Base-by-base conservation (phyloP, 2,113 vertebrate species). In the Struthidea cinerea region DNA sequence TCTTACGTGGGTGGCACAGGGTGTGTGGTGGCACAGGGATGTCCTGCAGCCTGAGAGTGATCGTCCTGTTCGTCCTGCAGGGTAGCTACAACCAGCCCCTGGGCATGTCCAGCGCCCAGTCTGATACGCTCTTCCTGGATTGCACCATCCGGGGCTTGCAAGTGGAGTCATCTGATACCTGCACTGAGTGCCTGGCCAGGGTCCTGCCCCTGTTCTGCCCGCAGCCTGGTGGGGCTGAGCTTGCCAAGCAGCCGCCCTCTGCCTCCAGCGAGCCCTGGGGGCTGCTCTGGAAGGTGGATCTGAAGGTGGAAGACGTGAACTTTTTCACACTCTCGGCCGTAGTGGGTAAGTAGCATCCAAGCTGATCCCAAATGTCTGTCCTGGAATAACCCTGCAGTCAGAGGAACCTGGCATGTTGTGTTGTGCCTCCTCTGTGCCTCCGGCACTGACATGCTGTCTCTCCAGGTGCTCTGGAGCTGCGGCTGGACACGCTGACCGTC, bases 91-190 rank as follows among this genome's bases (percentile, higher is more conserved):
- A 99, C 96, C 98, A 98, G 90, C 98, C 98, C 33, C 96, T 98
- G 84, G 91, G 96, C 59, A 97, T 97, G 55, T 98, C 97, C 20
- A 98, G 97, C 0, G 86, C 96, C 88, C 98, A 98, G 37, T 93
- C 98, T 0, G 98, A 98, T 52, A 98, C 98, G 0, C 95, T 99
- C 19, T 98, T 97, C 79, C 85, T 99, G 92, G 98, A 99, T 74
- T 99, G 98, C 95, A 98, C 97, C 70, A 98, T 99, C 83, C 98
- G 98, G 57, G 99, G 99, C 24, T 93, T 99, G 89, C 99, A 99
- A 91, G 95, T 99, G 96, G 99, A 99, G 97, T 97, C 98, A 0
- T 99, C 99, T 1, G 99, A 99, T 59, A 99, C 99, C 41, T 99
- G 99, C 87, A 97, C 98, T 16, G 97, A 99, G 68, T 99, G 99